Base-by-base conservation (phyloP, 2,888 invertebrate genomes). In the Yponomeuta plumbellus region DNA sequence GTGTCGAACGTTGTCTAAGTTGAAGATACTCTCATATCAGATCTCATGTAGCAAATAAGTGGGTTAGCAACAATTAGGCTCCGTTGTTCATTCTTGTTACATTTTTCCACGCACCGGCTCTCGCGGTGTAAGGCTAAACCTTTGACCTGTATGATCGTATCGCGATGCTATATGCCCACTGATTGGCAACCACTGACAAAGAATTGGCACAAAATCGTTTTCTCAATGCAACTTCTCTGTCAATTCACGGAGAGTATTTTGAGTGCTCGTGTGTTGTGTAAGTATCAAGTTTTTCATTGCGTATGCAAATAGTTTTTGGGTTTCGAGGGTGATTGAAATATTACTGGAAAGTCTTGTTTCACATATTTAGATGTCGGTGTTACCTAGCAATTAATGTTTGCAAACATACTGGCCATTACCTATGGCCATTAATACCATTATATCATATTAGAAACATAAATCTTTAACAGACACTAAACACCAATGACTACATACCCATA, bases 41-140 rank as follows among this genome's bases (percentile, higher is more conserved):
- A 44, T 26, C 26, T 26, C 6, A 34, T 52, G 17, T 52, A 52
- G 44, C 44, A 52, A 52, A 74, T 13, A 64, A 64, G 22, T 64
- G 52, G 64, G 64, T 52, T 44, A 52, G 26, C 22, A 64, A 64
- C 64, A 21, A 64, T 64, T 44, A 64, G 52, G 13, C 21, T 34
- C 44, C 11, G 62, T 64, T 64, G 64, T 64, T 13, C 39, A 39
- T 21, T 52, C 34, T 39, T 20, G 62, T 39, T 20, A 34, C n/a
- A 62, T 52, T 44, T 52, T 26, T 56, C 64, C 3, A 23, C 5
- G 64, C 56, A n/a, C n/a, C 22, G 56, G 44, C 20, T 56, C 22
- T 62, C 34, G 65, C 57, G 56, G 57, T 65, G 65, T 65, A 65
- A 65, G 21, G 8, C n/a, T 26, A 65, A 13, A 65, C 65, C 65